Base-by-base conservation (phyloP, 2,797 vertebrate species). In the Mus minutoides region DNA sequence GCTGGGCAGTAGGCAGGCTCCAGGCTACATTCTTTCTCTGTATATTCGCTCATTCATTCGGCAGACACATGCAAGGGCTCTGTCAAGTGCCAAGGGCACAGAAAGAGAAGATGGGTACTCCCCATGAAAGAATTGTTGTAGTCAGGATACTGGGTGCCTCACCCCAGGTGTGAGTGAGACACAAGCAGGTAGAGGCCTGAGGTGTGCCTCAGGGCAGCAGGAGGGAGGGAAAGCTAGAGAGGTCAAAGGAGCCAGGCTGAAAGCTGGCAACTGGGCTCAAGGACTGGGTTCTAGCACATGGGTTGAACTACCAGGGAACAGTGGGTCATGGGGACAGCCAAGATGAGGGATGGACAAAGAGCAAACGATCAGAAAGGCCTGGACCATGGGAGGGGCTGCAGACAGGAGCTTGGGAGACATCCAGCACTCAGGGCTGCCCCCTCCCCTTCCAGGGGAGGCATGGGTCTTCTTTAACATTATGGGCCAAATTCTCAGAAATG, bases 111-210 rank as follows among this genome's bases (percentile, higher is more conserved):
- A 49, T 29, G 34, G 71, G 31, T 40, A 58, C 49, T 11, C 34
- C 37, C 49, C 16, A 17, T 8, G 16, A n/a, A 69, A 0, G 9
- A 40, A 16, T 10, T 0, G 14, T 12, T 12, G 3, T 6, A 17
- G 2, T 21, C 16, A 0, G 56, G 79, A 37, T 31, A 29, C 10
- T 3, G 1, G 40, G 31, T 49, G 31, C 22, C 21, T 62, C 43
- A 26, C 8, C 1, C 21, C 34, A 10, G 31, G 17, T 16, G 43
- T 84, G 40, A 58, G 24, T 43, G 58, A 67, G 43, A 4, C 46
- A 24, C 62, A n/a, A n/a, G 43, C 31, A n/a, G 4, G 29, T 13
- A 64, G 40, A 67, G 82, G 82, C 26, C 43, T 67, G 62, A 24
- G 62, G 62, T 14, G 43, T 12, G 6, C 34, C 89, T 49, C 43